Base-by-base conservation (phyloP, 2,888 invertebrate species). In the Thecocarcelia acutangulata region DNA sequence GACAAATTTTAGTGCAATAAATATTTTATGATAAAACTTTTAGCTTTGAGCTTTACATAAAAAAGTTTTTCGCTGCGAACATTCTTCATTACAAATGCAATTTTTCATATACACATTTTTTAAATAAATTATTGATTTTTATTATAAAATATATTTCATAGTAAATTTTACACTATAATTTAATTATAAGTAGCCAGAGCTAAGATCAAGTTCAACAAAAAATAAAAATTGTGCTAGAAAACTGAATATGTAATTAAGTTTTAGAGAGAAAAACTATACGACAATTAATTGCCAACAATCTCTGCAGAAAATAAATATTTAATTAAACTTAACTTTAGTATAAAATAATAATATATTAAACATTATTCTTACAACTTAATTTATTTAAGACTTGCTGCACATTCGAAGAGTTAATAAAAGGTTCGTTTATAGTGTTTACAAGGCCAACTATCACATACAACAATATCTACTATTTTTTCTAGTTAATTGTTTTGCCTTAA, bases 191-290 rank as follows among this genome's bases (percentile, higher is more conserved):
- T 33, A 54, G 46, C 37, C 15, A 17, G n/a, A 46, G 15, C 19
- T 50, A 68, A 75, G 48, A 52, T 68, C 46, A 59, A 50, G 66
- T 58, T 59, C 42, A 59, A 59, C n/a, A 58, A 48, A 42, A 15
- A 46, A 28, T 8, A 44, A 37, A n/a, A n/a, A n/a, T n/a, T n/a
- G 46, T 24, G 21, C 0, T 40, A 24, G 44, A 15, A 5, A 63
- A 44, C n/a, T 28, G 0, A 8, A 21, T 21, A 61, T 21, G 9
- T n/a, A 50, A 52, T 42, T 52, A 52, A 61, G 6, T 13, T 17
- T 21, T 46, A 28, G 28, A 4, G 46, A 33, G n/a, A 15, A 24
- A 15, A 58, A 58, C 12, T 58, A 70, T 28, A 24, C 44, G 58
- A 50, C 11, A 56, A 19, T 12, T 15, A 21, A 50, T 19, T 48